Conservation (phyloP, 2,888 invertebrate genomes). For the Cheilosia grossa region DNA sequence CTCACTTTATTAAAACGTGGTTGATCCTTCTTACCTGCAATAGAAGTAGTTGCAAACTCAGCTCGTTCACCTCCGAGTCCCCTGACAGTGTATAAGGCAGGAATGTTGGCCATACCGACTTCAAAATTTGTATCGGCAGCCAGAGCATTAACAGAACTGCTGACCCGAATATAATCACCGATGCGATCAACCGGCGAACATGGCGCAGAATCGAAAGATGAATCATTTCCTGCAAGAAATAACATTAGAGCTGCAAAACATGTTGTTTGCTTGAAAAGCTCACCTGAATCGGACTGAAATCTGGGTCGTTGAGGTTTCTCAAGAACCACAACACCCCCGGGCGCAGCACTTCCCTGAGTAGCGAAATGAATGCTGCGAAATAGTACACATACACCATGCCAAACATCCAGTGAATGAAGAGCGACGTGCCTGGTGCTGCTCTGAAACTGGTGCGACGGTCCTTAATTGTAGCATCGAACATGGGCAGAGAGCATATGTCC, state of each 20-base stretch:
- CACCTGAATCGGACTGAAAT: slow-evolving; percentile 98
- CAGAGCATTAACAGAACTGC: slow-evolving; percentile 98
- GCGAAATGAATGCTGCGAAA: slow-evolving; percentile 97
- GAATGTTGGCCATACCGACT: slow-evolving; percentile 92
- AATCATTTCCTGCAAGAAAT: slow-evolving; percentile 92
- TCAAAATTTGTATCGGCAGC: slow-evolving; percentile 95
- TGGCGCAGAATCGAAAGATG: slow-evolving; percentile 97
- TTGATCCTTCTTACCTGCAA: no score
- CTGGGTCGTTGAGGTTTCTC: slow-evolving; percentile 98
- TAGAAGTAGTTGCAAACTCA: slow-evolving; percentile 95
- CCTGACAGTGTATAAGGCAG: slow-evolving; percentile 96
- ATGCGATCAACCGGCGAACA: slow-evolving; percentile 94
- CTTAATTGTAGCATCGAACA: slow-evolving; percentile 94
- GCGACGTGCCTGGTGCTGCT: slow-evolving; percentile 96
- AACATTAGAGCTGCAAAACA: neutral
- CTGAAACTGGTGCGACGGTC: slow-evolving; percentile 94
- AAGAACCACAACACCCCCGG: slow-evolving; percentile 99
- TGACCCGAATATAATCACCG: slow-evolving; percentile 97
- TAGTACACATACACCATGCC: slow-evolving; percentile 99
- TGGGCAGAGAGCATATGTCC: slow-evolving; percentile 97
- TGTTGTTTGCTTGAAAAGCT: slow-evolving; percentile 6
- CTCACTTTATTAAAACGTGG: no score
- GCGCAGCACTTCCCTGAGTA: slow-evolving; percentile 95
- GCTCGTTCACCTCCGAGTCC: slow-evolving; percentile 95
- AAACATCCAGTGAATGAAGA: slow-evolving; percentile 99